Conservation (phyloP, 1,140 invertebrate genomes). For the Pantala flavescens region DNA sequence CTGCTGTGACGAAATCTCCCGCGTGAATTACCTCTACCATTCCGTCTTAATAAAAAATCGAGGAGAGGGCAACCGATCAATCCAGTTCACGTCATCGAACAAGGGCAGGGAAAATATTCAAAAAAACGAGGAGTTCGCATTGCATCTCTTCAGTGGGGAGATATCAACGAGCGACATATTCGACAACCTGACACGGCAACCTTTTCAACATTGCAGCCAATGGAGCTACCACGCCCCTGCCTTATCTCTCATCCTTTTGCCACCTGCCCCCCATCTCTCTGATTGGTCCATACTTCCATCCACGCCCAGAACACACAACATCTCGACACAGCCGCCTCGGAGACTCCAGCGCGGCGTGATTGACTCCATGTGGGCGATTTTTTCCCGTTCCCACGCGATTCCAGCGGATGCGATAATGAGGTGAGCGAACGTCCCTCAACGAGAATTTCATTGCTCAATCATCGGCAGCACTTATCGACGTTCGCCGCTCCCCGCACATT, state of each 20-base stretch:
- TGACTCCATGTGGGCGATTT: background rate
- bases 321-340: background rate
- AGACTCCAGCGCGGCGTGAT: background rate
- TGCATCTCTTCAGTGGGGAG: background rate
- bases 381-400: background rate
- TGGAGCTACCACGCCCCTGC: background rate
- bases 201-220: constrained; percentile 9
- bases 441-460: too few relatives aligned
- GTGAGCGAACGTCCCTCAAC: too few relatives aligned
- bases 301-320: background rate
- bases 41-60: background rate
- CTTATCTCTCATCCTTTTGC: background rate
- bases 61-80: background rate
- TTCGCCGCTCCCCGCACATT: too few relatives aligned
- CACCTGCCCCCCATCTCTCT: background rate
- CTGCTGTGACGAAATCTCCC: background rate
- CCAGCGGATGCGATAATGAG: too few relatives aligned
- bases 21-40: background rate
- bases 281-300: background rate
- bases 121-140: background rate
- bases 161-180: background rate
- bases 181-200: background rate
- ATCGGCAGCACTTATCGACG: too few relatives aligned
- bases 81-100: background rate
- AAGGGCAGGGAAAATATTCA: background rate